A percentile compares a stretch with the other conserved stretches of the same genome.
Evolutionary conservation across 2,797 vertebrate genomes (phyloP).

Genomic region (Falco biarmicus): DNA sequence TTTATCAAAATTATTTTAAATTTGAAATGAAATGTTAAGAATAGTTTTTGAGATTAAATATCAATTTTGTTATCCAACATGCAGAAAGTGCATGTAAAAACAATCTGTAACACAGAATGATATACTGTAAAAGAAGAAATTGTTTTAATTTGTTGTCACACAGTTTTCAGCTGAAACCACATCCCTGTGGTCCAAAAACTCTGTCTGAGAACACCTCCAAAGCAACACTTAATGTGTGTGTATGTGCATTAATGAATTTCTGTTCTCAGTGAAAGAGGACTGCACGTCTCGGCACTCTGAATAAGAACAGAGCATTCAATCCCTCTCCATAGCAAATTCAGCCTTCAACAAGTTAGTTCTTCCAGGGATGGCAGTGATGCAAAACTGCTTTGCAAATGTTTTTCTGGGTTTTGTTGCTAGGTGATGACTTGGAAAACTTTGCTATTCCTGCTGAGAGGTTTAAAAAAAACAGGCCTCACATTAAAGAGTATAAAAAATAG

Average conservation of each 20-base stretch:
- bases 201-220: conserved; percentile 60
- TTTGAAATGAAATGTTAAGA: conserved; percentile 12
- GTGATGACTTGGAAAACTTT: conserved; percentile 80
- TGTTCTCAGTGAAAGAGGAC: conserved; percentile 64
- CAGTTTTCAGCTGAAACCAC: conserved; percentile 22
- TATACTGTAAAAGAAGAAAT: conserved; percentile 35
- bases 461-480: conserved; percentile 69
- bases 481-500: conserved; percentile 76
- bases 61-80: conserved; percentile 19
- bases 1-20: conserved; percentile 13
- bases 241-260: conserved; percentile 75
- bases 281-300: conserved; percentile 76
- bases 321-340: conserved; percentile 74
- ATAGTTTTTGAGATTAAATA: conserved; percentile 14
- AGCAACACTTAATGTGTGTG: conserved; percentile 62
- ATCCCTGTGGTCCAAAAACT: conserved; percentile 50
- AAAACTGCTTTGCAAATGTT: conserved; percentile 80
- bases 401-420: conserved; percentile 83
- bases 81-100: background rate
- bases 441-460: conserved; percentile 80
- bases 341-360: conserved; percentile 74
- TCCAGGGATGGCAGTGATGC: conserved; percentile 70
- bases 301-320: conserved; percentile 77
- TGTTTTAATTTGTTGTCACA: conserved; percentile 20
- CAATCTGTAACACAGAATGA: background rate